Evolutionary conservation across 2,113 vertebrate species (phyloP), one percentile per base, ranked within the genome.

Genomic region (Epinephelus fuscoguttatus): DNA sequence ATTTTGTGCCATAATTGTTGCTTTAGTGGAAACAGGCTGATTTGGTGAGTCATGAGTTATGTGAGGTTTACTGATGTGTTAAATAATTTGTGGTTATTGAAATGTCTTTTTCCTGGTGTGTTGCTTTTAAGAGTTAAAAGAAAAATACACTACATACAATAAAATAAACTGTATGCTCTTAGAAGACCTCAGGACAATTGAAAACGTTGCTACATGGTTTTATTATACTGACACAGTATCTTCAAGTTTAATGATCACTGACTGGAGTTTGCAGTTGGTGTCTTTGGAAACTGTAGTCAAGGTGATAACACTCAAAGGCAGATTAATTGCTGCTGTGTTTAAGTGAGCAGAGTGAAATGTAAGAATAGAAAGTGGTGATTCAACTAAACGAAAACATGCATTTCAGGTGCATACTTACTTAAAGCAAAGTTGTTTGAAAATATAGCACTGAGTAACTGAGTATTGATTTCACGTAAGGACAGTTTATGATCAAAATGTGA

Each of bases 31-130:
- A 59, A 70, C 5, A 23, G 37, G 21, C 64, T 23, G 30, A 27
- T 60, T 60, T 53, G 59, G 17, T 49, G 59, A 64, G n/a, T 37
- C 40, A 13, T 27, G n/a, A 47, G 62, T 64, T 1, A 6, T 13
- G 13, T 59, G 70, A 64, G 17, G 50, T 45, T 53, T 37, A 12
- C 14, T 52, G 23, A 23, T n/a, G 15, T 30, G 42, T 50, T 84
- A 52, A 53, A 61, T 84, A 10, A 14, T 70, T 70, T 64, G 14
- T 21, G 42, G 18, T 79, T 30, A 17, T 45, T 70, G 4, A 66
- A 72, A 67, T 47, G 1, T 10, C 4, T 6, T 56, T 33, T 56
- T 50, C 7, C 11, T 66, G 52, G 18, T 21, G 55, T 30, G 21
- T 50, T 56, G 30, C 53, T 68, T 42, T 47, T 37, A 18, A 23